Conservation (phyloP, 2,797 vertebrate genomes). For the Coranthus polyacanthus region DNA sequence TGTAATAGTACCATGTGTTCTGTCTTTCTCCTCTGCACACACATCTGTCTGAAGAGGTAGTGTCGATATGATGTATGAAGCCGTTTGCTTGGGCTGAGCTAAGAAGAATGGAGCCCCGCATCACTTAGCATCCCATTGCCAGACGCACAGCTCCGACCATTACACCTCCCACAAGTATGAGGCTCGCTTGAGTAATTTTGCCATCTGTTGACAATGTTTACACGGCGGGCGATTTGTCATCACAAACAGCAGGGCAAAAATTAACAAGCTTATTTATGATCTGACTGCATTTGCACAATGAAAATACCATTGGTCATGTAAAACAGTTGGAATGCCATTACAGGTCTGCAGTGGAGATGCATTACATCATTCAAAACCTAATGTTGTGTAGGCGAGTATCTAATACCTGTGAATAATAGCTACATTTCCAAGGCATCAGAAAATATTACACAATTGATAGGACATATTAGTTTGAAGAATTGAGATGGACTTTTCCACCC, state of each 20-base stretch:
- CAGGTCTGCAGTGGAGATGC: constrained; percentile 9
- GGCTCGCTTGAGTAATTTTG: constrained; percentile 77
- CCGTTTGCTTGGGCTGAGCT: constrained; percentile 66
- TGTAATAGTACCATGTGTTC: constrained; percentile 58
- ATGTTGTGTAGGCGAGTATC: constrained; percentile 4
- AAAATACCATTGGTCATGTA: constrained; percentile 69
- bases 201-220: constrained; percentile 86
- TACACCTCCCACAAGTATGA: constrained; percentile 78
- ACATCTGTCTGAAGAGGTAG: constrained; percentile 54
- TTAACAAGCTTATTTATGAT: constrained; percentile 80
- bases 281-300: constrained; percentile 60
- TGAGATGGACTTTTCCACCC: constrained; percentile 49
- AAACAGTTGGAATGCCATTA: constrained; percentile 41
- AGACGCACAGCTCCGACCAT: constrained; percentile 57
- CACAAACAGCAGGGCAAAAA: constrained; percentile 75
- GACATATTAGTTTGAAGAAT: constrained; percentile 46
- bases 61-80: constrained; percentile 63
- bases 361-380: constrained; percentile 24
- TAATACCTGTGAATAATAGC: constrained; percentile 47
- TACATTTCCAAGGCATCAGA: constrained; percentile 42
- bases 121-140: constrained; percentile 76
- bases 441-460: constrained; percentile 25
- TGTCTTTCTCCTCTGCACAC: constrained; percentile 33
- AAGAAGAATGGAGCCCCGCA: constrained; percentile 73
- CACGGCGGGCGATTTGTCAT: constrained; percentile 79